Conservation (phyloP, 1,140 invertebrate genomes). For the Papilio aristodemus region DNA sequence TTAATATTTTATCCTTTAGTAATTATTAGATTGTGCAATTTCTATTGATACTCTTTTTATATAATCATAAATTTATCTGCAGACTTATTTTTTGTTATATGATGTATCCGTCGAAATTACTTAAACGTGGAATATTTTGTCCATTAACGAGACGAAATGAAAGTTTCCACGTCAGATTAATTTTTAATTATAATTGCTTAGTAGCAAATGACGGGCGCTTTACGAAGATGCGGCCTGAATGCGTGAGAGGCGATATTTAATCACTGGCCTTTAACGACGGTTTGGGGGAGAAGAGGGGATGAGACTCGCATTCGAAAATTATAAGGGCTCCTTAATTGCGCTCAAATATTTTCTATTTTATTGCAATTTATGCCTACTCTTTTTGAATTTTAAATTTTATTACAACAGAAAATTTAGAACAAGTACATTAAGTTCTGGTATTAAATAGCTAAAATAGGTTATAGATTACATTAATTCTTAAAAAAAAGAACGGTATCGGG, state of each 20-base stretch:
- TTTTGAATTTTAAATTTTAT: constrained; percentile 37
- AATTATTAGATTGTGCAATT: too few relatives aligned
- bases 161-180: constrained; percentile 62
- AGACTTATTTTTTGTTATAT: too few relatives aligned
- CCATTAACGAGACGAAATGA: constrained; percentile 41
- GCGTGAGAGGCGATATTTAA: constrained; percentile 68
- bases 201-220: constrained; percentile 54
- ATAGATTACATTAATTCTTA: too few relatives aligned
- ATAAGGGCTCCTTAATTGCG: constrained; percentile 64
- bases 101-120: too few relatives aligned
- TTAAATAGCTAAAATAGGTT: too few relatives aligned
- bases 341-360: constrained; percentile 54
- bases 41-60: too few relatives aligned
- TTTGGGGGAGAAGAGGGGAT: constrained; percentile 45
- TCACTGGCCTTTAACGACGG: constrained; percentile 65
- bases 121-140: background rate
- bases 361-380: constrained; percentile 49
- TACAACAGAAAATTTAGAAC: background rate
- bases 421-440: background rate
- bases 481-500: too few relatives aligned
- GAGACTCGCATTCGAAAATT: constrained; percentile 69
- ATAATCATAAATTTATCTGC: too few relatives aligned
- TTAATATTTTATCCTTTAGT: too few relatives aligned
- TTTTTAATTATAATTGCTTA: constrained; percentile 74
- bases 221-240: constrained; percentile 54